Base-by-base conservation (phyloP, 2,888 invertebrate species). In the Steinernema carpocapsae region DNA sequence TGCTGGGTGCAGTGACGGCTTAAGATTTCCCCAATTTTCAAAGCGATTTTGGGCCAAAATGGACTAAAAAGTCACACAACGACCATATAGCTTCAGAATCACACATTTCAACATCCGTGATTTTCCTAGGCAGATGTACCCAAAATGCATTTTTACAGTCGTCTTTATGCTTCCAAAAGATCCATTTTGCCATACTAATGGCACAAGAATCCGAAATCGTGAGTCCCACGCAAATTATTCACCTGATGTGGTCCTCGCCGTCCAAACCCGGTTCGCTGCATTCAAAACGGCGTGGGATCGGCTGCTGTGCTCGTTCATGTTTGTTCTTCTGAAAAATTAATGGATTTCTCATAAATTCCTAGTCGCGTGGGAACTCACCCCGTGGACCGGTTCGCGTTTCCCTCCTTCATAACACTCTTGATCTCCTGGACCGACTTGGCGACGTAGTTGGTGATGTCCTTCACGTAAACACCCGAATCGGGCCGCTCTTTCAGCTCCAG, bases 251-350 rank as follows among this genome's bases (percentile, higher is more conserved):
- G 78, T 89, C 89, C 78, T 90, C 89, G 6, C 90, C 90, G 81
- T 91, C 90, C 0, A 90, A 91, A 72, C 92, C 92, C 48, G 91
- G 78, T 88, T 90, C 92, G 79, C 93, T 92, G 91, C 96, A 95
- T 90, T 99, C 99, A 99, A 97, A 81, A 99, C 97, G 73, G 99
- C 97, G 90, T 99, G 99, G 70, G 95, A 95, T 78, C 90, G 85
- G 32, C 79, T 79, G 85, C 95, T 96, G 89, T 97, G 96, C 89
- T 95, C 95, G 90, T 99, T 99, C 96, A 97, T 97, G 88, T 96
- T 94, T 72, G 96, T 97, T n/a, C 84, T 76, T 1, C 84, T 84
- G 77, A 52, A 83, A 80, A 52, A n/a, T 32, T 32, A 19, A 19
- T 12, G 43, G 37, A 29, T 32, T 45, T 29, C 4, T 6, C 56